Evolutionary conservation across 2,113 vertebrate genomes (phyloP).

Genomic region (Apteryx mantelli): DNA sequence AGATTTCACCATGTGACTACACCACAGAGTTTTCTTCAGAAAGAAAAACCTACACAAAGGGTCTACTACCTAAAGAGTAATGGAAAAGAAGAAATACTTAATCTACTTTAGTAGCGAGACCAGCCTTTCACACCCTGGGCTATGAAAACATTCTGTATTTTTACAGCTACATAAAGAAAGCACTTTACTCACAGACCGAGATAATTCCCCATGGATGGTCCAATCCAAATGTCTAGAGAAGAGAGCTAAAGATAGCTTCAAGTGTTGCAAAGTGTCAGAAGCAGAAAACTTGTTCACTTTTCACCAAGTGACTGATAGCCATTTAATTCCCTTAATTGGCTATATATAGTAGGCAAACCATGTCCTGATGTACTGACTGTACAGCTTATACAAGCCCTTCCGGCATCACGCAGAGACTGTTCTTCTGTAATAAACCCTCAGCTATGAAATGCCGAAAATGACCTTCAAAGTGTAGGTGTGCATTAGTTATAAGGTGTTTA

Average conservation of each 20-base stretch:
- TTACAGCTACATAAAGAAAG: background rate
- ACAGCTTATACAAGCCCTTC: background rate
- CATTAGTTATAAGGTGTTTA: background rate
- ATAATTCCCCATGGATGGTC: background rate
- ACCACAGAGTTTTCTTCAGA: background rate
- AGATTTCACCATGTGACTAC: background rate
- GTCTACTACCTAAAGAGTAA: background rate
- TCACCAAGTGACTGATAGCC: background rate
- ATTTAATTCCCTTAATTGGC: slow-evolving; percentile 21
- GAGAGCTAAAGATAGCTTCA: background rate
- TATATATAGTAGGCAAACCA: background rate
- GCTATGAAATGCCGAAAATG: background rate
- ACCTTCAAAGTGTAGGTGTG: background rate
- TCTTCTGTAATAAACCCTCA: background rate
- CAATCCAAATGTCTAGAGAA: slow-evolving; percentile 2
- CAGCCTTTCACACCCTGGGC: background rate
- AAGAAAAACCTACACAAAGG: background rate
- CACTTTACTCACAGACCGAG: background rate
- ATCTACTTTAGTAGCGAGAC: background rate
- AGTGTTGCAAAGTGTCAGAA: background rate
- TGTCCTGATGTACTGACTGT: background rate
- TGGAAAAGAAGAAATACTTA: background rate
- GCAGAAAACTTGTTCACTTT: slow-evolving; percentile 4
- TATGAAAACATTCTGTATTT: background rate
- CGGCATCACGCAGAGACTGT: background rate